phyloP scores from a whole-genome alignment of 2,797 vertebrate genomes.

The Nothura maculosa region DNA sequence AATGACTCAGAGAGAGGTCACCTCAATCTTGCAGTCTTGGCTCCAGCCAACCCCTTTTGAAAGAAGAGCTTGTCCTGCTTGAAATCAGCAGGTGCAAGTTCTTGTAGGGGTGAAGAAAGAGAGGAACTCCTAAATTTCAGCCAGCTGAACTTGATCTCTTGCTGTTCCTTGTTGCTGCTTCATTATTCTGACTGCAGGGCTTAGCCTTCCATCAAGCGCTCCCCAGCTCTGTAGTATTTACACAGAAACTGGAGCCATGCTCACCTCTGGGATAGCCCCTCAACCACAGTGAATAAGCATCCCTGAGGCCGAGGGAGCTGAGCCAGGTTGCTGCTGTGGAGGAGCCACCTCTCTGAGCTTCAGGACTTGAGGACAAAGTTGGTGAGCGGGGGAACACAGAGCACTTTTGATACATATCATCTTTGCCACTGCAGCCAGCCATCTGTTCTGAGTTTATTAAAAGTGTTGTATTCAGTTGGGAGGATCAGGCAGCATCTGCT shows the following conservation, averaged over 20 bases:
- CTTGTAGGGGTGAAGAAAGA: not conserved
- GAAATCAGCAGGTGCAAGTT: not conserved
- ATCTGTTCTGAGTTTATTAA: constrained; percentile 75
- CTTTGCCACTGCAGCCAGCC: constrained; percentile 28
- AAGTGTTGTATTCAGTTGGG: constrained; percentile 69
- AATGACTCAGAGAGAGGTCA: not conserved
- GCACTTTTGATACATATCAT: constrained; percentile 22
- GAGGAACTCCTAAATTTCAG: not conserved
- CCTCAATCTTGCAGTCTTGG: not conserved
- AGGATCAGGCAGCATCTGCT: constrained; percentile 73
- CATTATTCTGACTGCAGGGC: not conserved
- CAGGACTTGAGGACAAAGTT: constrained; percentile 9
- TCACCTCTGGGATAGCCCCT: not conserved
- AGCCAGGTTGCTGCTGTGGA: constrained; percentile 2
- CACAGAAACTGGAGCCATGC: not conserved
- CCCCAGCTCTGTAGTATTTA: not conserved
- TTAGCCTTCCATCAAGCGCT: not conserved
- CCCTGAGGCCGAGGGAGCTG: not conserved
- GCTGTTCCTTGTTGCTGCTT: not conserved
- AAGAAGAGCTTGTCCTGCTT: not conserved
- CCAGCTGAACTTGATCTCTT: not conserved
- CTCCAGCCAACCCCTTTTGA: not conserved
- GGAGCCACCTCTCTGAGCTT: not conserved
- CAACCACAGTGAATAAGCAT: not conserved
- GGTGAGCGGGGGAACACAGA: not conserved